A percentile compares a stretch with the other conserved stretches of the same genome.
These are phyloP conservation scores for Leptinotarsa undecemlineata DNA, from an alignment of 1,140 invertebrate species.

Conservation along the genomic window DNA sequence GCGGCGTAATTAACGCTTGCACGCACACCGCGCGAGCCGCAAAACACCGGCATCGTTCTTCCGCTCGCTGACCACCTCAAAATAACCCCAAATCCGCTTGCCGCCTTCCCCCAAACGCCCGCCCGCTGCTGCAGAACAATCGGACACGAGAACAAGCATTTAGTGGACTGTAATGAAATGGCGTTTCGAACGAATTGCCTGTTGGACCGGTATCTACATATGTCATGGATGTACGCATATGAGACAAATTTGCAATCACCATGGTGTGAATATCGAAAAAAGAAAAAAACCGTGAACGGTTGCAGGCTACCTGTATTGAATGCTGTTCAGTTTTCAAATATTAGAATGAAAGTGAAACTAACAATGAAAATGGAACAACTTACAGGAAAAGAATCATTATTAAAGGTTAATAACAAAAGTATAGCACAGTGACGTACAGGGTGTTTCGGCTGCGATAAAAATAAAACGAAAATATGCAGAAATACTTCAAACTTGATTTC, in stretches of 20 bases:
- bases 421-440: no score
- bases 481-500: no score
- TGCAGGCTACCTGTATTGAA: no score
- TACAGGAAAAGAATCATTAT: no score
- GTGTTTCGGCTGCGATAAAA: no score
- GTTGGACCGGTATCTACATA: constrained; percentile 12
- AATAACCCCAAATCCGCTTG: constrained; percentile 36
- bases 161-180: constrained; percentile 21
- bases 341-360: no score
- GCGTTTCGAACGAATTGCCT: constrained; percentile 18
- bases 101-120: not conserved
- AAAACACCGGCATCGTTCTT: constrained; percentile 42
- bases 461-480: no score
- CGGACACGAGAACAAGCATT: constrained; percentile 29
- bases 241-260: not conserved
- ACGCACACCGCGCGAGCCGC: constrained; percentile 45
- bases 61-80: constrained; percentile 31
- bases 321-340: no score
- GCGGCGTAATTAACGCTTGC: constrained; percentile 30
- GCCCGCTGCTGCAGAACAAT: constrained; percentile 11
- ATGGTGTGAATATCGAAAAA: not conserved
- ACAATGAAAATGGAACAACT: no score
- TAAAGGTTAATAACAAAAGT: no score
- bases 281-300: not conserved
- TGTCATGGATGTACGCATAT: constrained; percentile 3